A percentile compares a stretch with the other conserved stretches of the same genome.
phyloP scores from a whole-genome alignment of 1,140 invertebrate species.

The Drosophila biarmipes region DNA sequence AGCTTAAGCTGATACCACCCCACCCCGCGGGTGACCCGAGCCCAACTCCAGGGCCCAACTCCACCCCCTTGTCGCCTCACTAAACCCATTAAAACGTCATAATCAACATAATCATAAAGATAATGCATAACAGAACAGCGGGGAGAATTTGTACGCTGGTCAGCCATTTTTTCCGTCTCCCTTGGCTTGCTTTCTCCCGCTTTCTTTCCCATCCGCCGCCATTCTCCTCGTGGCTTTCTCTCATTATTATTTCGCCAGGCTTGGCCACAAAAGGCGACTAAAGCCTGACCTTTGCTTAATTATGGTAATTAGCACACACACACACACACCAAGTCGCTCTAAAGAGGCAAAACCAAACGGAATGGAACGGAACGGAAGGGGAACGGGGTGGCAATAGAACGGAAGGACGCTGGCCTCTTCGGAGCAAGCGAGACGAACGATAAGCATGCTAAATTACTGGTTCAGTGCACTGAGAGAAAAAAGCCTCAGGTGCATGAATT shows the following conservation, averaged over 20 bases:
- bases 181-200: constrained; percentile 21
- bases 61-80: constrained; percentile 52
- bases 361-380: constrained; percentile 26
- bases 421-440: neutral
- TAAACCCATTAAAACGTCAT: constrained; percentile 80
- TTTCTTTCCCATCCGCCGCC: constrained; percentile 18
- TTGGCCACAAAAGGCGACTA: constrained; percentile 76
- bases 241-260: constrained; percentile 76
- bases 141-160: constrained; percentile 58
- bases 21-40: neutral
- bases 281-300: constrained; percentile 83
- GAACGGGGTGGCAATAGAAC: constrained; percentile 13
- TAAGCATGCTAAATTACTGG: constrained; percentile 46
- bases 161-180: constrained; percentile 49
- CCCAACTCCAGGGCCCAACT: neutral
- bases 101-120: constrained; percentile 79
- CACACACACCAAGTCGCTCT: constrained; percentile 32
- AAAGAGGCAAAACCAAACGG: constrained; percentile 69
- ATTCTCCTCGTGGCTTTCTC: constrained; percentile 10
- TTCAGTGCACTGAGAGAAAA: neutral
- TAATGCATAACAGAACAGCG: constrained; percentile 56
- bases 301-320: constrained; percentile 77
- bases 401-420: neutral
- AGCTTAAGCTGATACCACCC: constrained; percentile 37
- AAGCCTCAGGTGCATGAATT: neutral